Percentiles rank a stretch among this genome's conserved stretches.
Evolutionary conservation across 92 coral and sea anemone species (phyloP).

Genomic region (Zoanthus solanderi): DNA sequence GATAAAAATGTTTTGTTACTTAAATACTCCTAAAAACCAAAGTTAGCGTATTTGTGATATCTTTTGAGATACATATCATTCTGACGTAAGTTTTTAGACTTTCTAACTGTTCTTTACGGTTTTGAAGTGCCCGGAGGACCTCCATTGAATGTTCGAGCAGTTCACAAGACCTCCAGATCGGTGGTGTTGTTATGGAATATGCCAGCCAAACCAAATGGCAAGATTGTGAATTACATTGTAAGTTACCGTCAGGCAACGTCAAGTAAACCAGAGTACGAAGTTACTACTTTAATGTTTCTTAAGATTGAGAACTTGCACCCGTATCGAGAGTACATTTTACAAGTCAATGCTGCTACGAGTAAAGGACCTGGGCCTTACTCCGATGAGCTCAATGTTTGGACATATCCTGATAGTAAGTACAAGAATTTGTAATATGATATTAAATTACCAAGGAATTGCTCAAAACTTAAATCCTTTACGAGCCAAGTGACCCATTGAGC

Average conservation of each 20-base stretch:
- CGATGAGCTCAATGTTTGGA: constrained; percentile 4
- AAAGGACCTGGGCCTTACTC: constrained; percentile 69
- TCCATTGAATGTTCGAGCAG: constrained; percentile 59
- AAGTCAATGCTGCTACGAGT: constrained; percentile 49
- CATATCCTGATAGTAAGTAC: constrained; percentile 60
- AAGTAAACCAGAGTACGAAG: constrained; percentile 1
- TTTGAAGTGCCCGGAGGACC: constrained; percentile 73
- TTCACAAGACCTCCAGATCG: constrained; percentile 34
- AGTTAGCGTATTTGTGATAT: too few species aligned
- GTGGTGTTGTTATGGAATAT: constrained; percentile 69
- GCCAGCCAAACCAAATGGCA: constrained; percentile 72
- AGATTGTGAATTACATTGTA: constrained; percentile 51
- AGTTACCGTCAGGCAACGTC: constrained; percentile 38
- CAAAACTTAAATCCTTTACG: too few species aligned
- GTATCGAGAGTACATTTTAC: constrained; percentile 50
- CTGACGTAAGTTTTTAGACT: neutral
- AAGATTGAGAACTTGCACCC: constrained; percentile 58
- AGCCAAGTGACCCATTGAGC: too few species aligned
- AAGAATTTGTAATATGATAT: neutral
- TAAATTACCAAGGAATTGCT: too few species aligned
- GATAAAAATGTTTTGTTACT: too few species aligned
- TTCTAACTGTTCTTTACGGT: neutral
- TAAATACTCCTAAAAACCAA: too few species aligned
- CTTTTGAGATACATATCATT: too few species aligned
- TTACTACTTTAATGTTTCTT: neutral